Evolutionary conservation across 2,797 vertebrate genomes (phyloP).

Genomic region (Argya squamiceps): DNA sequence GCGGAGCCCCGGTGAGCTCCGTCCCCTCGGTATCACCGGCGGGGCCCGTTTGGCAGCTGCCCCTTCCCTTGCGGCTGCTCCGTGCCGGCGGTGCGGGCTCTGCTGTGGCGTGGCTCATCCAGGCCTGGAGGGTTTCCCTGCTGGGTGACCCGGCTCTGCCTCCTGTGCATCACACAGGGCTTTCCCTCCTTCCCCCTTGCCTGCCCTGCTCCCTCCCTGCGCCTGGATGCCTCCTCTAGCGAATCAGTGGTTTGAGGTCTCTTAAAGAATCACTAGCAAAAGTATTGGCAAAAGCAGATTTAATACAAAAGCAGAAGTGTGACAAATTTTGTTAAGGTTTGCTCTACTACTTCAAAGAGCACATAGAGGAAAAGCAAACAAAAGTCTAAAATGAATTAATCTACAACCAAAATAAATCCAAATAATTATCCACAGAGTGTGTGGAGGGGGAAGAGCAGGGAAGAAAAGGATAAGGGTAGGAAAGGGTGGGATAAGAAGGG

Average conservation of each 20-base stretch:
- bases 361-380: background rate
- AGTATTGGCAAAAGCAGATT: background rate
- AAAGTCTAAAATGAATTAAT: background rate
- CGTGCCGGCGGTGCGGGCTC: background rate
- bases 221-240: too few relatives aligned
- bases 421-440: too few relatives aligned
- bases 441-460: accelerated
- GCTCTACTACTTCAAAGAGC: background rate
- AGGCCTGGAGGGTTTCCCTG: accelerated
- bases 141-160: accelerated
- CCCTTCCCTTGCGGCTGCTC: accelerated
- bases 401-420: background rate
- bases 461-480: too few relatives aligned
- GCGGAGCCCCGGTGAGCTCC: background rate
- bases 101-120: accelerated
- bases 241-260: too few relatives aligned
- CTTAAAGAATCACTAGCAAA: background rate
- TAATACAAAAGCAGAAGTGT: background rate
- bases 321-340: background rate
- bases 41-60: background rate
- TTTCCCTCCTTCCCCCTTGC: background rate
- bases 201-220: background rate
- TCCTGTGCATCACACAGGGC: accelerated
- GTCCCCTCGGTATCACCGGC: background rate
- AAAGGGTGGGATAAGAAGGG: background rate